Evolutionary conservation across 2,113 vertebrate genomes (phyloP).

Genomic region (Cynopterus brachyotis): DNA sequence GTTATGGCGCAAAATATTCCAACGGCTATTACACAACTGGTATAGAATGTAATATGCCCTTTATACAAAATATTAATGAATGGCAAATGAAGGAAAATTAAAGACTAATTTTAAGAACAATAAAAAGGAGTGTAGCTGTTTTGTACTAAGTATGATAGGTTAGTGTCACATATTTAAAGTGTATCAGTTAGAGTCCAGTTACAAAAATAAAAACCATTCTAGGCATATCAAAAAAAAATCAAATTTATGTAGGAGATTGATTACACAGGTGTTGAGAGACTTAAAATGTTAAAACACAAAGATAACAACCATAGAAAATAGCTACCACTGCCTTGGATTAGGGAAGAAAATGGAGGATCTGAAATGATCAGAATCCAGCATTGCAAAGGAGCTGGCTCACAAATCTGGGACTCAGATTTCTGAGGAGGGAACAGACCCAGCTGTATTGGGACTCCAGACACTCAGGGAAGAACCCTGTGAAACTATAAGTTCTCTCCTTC

Average conservation of each 20-base stretch:
- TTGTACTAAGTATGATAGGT: not conserved
- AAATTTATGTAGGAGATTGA: not conserved
- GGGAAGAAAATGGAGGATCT: not conserved
- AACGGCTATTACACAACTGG: not conserved
- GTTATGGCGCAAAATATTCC: not conserved
- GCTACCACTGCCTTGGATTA: not conserved
- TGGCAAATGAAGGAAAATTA: not conserved
- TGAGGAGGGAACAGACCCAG: not conserved
- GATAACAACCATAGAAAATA: not conserved
- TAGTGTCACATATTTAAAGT: not conserved
- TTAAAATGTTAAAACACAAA: not conserved
- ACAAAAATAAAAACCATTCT: not conserved
- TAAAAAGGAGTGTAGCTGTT: not conserved
- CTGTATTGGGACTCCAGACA: not conserved
- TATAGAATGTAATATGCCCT: not conserved
- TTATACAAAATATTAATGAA: not conserved
- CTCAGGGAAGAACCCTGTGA: not conserved
- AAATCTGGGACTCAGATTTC: not conserved
- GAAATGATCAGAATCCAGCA: not conserved
- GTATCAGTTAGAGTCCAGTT: not conserved
- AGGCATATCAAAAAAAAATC: not conserved
- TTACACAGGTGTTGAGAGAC: not conserved
- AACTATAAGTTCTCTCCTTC: not conserved
- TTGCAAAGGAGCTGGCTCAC: not conserved
- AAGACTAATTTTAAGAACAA: constrained; percentile 35